These are phyloP conservation scores for Macaca nemestrina DNA, from an alignment of 2,113 vertebrate genomes.

Conservation along the genomic window DNA sequence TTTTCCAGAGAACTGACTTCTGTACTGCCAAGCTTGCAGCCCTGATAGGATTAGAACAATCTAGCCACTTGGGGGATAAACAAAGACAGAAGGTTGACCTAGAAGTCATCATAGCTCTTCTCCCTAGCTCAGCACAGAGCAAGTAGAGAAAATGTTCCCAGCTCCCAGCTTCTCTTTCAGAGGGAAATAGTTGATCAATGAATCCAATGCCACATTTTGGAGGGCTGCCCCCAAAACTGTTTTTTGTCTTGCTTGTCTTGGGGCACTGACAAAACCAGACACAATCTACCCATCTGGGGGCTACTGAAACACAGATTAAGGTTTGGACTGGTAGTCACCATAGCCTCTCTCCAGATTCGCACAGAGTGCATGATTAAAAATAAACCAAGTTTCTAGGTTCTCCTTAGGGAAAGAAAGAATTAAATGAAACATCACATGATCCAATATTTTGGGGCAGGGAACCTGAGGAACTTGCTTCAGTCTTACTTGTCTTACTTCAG, in stretches of 20 bases:
- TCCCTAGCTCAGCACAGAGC: neutral
- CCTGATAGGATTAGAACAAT: neutral
- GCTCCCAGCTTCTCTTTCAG: neutral
- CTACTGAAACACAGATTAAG: neutral
- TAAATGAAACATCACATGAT: neutral
- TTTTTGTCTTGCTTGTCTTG: neutral
- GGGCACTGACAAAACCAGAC: neutral
- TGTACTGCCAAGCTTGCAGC: neutral
- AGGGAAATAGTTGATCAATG: neutral
- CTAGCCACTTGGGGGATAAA: neutral
- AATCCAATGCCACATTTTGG: neutral
- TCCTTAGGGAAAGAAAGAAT: neutral
- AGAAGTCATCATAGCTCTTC: neutral
- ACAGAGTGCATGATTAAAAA: neutral
- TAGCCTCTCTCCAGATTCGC: neutral
- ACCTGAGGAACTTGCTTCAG: neutral
- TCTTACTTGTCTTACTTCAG: neutral
- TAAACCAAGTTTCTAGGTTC: neutral
- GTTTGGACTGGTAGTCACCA: neutral
- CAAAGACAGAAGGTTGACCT: neutral
- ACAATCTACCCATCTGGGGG: neutral
- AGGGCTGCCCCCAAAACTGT: neutral
- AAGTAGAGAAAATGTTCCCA: neutral
- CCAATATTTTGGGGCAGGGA: fast-evolving
- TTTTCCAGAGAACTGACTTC: neutral